Conservation (phyloP, 2,113 vertebrate genomes). For the Antechinus stuartii region DNA sequence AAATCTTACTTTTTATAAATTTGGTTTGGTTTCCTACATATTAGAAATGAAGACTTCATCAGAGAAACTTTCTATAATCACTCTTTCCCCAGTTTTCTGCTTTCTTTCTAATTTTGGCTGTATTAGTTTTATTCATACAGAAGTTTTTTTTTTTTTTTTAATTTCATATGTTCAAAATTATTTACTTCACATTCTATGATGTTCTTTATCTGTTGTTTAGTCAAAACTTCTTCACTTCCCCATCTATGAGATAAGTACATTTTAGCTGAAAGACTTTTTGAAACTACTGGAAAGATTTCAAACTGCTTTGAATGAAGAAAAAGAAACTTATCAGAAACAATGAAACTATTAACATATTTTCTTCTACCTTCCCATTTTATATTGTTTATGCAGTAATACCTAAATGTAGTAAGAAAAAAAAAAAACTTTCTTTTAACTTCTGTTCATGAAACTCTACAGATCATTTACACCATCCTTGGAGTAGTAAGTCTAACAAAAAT, state of each 20-base stretch:
- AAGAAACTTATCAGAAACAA: conserved; percentile 19
- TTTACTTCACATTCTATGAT: background rate
- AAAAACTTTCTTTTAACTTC: conserved; percentile 39
- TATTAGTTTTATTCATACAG: background rate
- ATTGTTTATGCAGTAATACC: conserved; percentile 11
- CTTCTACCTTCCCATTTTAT: background rate
- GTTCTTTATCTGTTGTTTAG: background rate
- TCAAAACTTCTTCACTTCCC: background rate
- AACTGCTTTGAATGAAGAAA: background rate
- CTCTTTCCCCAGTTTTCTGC: background rate
- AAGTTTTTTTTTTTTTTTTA: background rate
- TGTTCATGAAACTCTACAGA: conserved; percentile 50
- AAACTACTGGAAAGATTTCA: background rate
- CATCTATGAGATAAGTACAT: background rate
- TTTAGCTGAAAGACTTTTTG: background rate
- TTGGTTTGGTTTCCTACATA: background rate
- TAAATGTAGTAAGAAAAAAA: conserved; percentile 35
- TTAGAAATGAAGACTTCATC: background rate
- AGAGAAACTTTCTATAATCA: background rate
- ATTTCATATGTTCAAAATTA: background rate
- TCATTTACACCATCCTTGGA: conserved; percentile 62
- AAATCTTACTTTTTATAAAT: background rate
- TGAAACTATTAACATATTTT: background rate
- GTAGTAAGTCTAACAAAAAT: conserved; percentile 60
- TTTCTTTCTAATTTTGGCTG: background rate